Base-by-base conservation (phyloP, 2,113 vertebrate genomes). In the Micromys minutus region DNA sequence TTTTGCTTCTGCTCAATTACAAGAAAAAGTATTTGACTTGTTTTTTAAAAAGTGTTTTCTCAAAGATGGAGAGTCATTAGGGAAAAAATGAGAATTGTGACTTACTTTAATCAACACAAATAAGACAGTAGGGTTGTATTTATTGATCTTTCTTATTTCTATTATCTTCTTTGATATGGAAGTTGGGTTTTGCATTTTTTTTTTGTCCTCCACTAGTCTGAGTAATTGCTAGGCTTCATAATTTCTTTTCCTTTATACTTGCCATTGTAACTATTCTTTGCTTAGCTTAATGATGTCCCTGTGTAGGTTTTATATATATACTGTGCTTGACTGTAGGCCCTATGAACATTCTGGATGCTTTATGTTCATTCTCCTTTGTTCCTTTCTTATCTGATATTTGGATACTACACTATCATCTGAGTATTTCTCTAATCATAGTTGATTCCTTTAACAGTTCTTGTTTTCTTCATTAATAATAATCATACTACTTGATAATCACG, bases 381-480 rank as follows among this genome's bases (percentile, higher is more conserved):
- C 34, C 22, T 86, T 61, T 72, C 61, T 77, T 24, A 7, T 57
- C 55, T 63, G 50, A 84, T 95, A 34, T 87, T 42, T 24, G 45
- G 67, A 10, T 67, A 5, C 4, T 72, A 74, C 34, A 24, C 31
- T 93, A 93, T 45, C 50, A 59, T 74, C 52, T 63, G 74, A 87
- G n/a, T 39, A 57, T 39, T 45, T 67, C 47, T 87, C 75, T 39
- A 90, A 67, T 50, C 36, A 61, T 57, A 71, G 5, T 57, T 90
- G 77, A 75, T 80, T 93, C 83, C 84, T 79, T 84, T 34, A 83
- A 84, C 29, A 89, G 26, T 72, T 83, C 93, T 95, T 74, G 31
- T 94, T 81, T 86, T 83, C 87, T 95, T 94, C 85, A 93, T 94
- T 90, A 95, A 72, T 89, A 77, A 87, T 92, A 95, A 72, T 81